Base-by-base conservation (phyloP, 2,113 vertebrate species). In the Entomyzon cyanotis region DNA sequence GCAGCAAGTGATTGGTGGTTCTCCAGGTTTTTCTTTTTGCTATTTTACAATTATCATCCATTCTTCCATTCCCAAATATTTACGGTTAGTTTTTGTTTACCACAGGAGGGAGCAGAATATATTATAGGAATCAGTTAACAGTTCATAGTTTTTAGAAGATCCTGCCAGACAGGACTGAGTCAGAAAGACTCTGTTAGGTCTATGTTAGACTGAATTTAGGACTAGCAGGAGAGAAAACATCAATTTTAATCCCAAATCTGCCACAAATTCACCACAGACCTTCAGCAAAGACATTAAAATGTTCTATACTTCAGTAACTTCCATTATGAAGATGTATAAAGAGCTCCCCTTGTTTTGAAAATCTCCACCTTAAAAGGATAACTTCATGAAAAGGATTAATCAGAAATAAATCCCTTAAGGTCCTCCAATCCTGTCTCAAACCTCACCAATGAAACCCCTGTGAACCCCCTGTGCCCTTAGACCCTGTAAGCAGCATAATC, bases 21-120 rank as follows among this genome's bases (percentile, higher is more conserved):
- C 31, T 84, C 33, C 52, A 23, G 8, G 17, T 67, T 64, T 73
- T 41, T 63, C 1, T 0, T n/a, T n/a, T n/a, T 1, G 2, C 44
- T 68, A 53, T 77, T 95, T 96, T 87, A 86, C 87, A 53, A 30
- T 41, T 67, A 92, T 30, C 39, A 87, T 35, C 85, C 49, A 63
- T 88, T 69, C 62, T 94, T 93, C 41, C 17, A 46, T 28, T 65
- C 96, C 77, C 8, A 65, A 92, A 33, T 19, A 47, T n/a, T 46
- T 5, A 10, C 6, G 15, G n/a, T 41, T 69, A n/a, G 27, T 39
- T 63, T 59, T 85, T 5, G 4, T 83, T 92, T 63, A 83, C 76
- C 74, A 80, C 5, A 46, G 37, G 14, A 44, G 22, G 20, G 6
- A 78, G 33, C 37, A 94, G 58, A 67, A 47, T 21, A n/a, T 7